Evolutionary conservation across 2,113 vertebrate species (phyloP).

Genomic region (Uria aalge): DNA sequence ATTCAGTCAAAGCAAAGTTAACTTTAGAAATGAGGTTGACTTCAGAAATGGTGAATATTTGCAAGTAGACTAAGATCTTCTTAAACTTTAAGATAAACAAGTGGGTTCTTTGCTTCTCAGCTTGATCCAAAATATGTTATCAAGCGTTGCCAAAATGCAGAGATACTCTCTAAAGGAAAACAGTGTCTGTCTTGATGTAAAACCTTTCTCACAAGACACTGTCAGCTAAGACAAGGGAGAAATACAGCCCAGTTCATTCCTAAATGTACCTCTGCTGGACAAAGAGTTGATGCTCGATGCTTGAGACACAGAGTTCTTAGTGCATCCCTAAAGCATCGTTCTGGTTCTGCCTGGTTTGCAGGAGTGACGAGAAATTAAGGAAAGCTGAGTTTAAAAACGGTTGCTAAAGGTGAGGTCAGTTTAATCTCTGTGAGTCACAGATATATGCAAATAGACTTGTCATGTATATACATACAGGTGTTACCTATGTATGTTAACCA

Average conservation of each 20-base stretch:
- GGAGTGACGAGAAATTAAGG: neutral
- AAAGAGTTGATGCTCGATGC: accelerated
- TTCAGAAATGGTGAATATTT: neutral
- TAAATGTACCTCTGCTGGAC: neutral
- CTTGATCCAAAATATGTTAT: neutral
- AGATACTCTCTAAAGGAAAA: neutral
- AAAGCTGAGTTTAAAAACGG: neutral
- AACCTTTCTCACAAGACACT: neutral
- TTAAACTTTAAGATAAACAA: neutral
- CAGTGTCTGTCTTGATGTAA: neutral
- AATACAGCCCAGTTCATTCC: neutral
- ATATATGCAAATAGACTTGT: neutral
- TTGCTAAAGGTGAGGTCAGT: neutral
- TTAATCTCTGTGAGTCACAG: neutral
- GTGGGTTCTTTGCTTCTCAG: neutral
- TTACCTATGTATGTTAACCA: neutral
- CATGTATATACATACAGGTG: accelerated
- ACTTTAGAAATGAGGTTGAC: neutral
- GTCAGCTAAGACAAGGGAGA: neutral
- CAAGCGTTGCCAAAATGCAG: neutral
- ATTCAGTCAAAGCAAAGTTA: neutral
- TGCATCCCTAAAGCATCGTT: accelerated
- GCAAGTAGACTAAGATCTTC: neutral
- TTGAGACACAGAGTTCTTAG: neutral
- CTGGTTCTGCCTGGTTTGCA: neutral